These are phyloP conservation scores for Polietes domitor DNA, from an alignment of 2,888 invertebrate genomes.

Conservation along the genomic window DNA sequence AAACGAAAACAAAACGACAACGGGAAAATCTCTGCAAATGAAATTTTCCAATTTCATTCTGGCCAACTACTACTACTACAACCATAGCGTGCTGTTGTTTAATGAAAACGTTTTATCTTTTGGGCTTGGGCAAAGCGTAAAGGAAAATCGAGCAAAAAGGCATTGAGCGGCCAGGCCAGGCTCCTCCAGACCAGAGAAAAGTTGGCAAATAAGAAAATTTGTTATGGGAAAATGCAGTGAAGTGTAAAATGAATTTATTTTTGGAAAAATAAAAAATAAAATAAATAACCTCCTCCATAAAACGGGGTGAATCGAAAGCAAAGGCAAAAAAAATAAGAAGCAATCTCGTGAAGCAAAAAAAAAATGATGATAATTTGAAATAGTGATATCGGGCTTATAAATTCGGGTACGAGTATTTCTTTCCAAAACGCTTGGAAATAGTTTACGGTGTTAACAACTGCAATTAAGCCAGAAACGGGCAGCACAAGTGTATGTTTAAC, in stretches of 20 bases:
- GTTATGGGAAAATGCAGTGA: conserved; percentile 59
- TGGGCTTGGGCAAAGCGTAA: neutral
- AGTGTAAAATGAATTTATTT: conserved; percentile 65
- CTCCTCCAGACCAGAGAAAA: conserved; percentile 23
- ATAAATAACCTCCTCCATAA: conserved; percentile 43
- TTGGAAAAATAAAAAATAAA: conserved; percentile 52
- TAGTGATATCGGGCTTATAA: neutral
- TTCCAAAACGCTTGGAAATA: neutral
- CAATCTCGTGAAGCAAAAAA: neutral
- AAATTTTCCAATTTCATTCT: conserved; percentile 38
- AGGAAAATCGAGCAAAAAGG: neutral
- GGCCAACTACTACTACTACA: conserved; percentile 34
- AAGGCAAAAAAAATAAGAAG: neutral
- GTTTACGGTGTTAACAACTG: neutral
- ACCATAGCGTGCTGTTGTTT: neutral
- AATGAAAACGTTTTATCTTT: conserved; percentile 40
- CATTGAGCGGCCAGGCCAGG: neutral
- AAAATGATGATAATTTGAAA: conserved; percentile 9
- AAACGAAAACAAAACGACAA: conserved; percentile 6
- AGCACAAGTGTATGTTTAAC: neutral
- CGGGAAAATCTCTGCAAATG: conserved; percentile 3
- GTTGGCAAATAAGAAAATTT: conserved; percentile 59
- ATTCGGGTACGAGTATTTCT: neutral
- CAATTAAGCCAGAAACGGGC: neutral
- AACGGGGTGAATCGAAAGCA: neutral